Conservation (phyloP, 2,113 vertebrate genomes). For the Toxostoma redivivum region DNA sequence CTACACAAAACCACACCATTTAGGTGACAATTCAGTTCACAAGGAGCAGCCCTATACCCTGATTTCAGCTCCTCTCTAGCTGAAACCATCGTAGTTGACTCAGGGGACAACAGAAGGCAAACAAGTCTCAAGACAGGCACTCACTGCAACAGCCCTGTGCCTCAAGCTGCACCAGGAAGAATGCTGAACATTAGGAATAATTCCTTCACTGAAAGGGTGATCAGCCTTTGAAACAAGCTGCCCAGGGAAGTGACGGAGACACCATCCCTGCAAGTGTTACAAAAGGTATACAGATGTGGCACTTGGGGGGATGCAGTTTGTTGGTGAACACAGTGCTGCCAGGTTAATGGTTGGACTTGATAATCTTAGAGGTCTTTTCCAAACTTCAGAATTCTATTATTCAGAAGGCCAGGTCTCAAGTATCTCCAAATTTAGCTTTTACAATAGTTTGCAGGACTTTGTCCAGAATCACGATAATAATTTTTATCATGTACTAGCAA, state of each 20-base stretch:
- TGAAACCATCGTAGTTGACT: neutral
- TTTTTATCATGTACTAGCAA: constrained; percentile 10
- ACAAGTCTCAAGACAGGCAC: neutral
- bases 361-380: neutral
- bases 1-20: neutral
- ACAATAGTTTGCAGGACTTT: neutral
- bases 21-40: accelerated
- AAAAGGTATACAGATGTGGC: neutral
- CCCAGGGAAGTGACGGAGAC: neutral
- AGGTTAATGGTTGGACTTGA: neutral
- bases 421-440: neutral
- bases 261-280: no score
- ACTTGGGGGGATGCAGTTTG: neutral
- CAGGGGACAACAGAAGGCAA: neutral
- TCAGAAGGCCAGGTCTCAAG: neutral
- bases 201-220: neutral
- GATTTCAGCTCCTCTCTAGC: neutral
- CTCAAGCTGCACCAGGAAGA: neutral
- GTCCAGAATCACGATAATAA: neutral
- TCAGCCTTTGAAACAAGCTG: neutral
- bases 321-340: neutral
- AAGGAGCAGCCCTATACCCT: neutral
- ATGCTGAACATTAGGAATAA: neutral
- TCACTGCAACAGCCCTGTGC: neutral
- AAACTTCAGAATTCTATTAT: neutral